Base-by-base conservation (phyloP, 92 coral and sea anemone genomes). In the Paramuricea clavata region DNA sequence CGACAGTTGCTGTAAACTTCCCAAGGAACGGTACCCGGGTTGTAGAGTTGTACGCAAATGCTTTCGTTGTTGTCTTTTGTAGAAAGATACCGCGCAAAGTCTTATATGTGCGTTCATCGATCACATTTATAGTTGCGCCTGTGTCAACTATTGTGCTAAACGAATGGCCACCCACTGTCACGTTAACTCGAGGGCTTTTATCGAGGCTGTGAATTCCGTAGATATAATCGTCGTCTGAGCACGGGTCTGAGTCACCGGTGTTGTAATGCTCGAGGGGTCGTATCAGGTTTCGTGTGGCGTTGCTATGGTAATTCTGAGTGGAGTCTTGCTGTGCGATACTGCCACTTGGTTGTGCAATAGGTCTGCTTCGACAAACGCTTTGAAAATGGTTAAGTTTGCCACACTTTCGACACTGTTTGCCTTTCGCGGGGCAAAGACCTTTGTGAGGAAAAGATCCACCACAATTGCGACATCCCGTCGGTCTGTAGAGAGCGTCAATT, bases 11-110 rank as follows among this genome's bases (percentile, higher is more conserved):
- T 15, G 52, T 47, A 47, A 47, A 47, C 17, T 12, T 47, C 15
- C 52, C 52, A 47, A 47, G 52, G 52, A 5, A 47, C 52, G 16
- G 52, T 6, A 47, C 52, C 10, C 6, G 52, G 13, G 52, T 47
- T 47, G 52, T 47, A 67, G 52, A 12, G 52, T 47, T 47, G 52
- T 47, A 74, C 78, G 25, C 78, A 86, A 28, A 30, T 76, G 35
- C 83, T 82, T 75, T 86, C 88, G 64, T 82, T 56, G 71, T 86
- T 77, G 54, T n/a, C 28, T 62, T 87, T 65, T 62, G 81, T 71
- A 43, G 86, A 41, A 56, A 67, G 27, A 16, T 85, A 59, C 59
- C 61, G 27, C 71, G 34, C 49, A 32, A 74, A 81, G 52, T 47
- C 52, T 47, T 6, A 47, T 47, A 47, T 15, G 52, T 47, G 10